A percentile compares a stretch with the other conserved stretches of the same genome.
phyloP scores from a whole-genome alignment of 2,888 invertebrate species.

The Drosophila algonquin region DNA sequence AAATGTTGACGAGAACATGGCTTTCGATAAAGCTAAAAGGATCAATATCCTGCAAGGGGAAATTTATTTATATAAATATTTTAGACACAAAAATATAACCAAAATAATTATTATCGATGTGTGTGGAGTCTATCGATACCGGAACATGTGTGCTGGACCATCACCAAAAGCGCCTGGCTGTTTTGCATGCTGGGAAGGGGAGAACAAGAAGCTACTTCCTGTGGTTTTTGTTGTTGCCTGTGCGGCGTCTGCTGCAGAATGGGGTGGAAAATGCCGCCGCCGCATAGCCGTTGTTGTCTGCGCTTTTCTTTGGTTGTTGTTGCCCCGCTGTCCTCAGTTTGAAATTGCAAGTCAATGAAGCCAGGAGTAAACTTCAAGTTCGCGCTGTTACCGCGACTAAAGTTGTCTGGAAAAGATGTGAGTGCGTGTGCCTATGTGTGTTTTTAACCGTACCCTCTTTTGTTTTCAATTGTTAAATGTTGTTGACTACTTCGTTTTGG shows the following conservation, averaged over 20 bases:
- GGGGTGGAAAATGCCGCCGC: slow-evolving; percentile 65
- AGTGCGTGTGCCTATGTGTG: slow-evolving; percentile 72
- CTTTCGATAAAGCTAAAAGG: neutral
- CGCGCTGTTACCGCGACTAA: slow-evolving; percentile 84
- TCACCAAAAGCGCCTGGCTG: slow-evolving; percentile 49
- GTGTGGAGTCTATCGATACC: slow-evolving; percentile 34
- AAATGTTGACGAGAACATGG: neutral
- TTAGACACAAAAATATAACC: neutral
- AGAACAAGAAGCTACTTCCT: neutral
- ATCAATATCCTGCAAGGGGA: neutral
- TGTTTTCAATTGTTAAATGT: slow-evolving; percentile 34
- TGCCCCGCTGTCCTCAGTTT: slow-evolving; percentile 69
- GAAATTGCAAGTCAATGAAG: slow-evolving; percentile 84
- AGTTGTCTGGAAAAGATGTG: slow-evolving; percentile 85
- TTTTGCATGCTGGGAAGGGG: slow-evolving; percentile 30
- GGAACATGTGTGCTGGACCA: slow-evolving; percentile 24
- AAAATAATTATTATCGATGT: slow-evolving; percentile 13
- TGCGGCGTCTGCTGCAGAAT: slow-evolving; percentile 39
- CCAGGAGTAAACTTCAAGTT: slow-evolving; percentile 83
- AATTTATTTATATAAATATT: neutral
- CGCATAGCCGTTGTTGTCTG: slow-evolving; percentile 33
- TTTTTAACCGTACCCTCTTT: slow-evolving; percentile 49
- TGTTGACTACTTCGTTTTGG: slow-evolving; percentile 30
- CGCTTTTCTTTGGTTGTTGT: slow-evolving; percentile 37
- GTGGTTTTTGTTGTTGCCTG: slow-evolving; percentile 48